These are phyloP conservation scores for Scelioninae gen. 1 DNA, from an alignment of 2,888 invertebrate species.

Conservation along the genomic window DNA sequence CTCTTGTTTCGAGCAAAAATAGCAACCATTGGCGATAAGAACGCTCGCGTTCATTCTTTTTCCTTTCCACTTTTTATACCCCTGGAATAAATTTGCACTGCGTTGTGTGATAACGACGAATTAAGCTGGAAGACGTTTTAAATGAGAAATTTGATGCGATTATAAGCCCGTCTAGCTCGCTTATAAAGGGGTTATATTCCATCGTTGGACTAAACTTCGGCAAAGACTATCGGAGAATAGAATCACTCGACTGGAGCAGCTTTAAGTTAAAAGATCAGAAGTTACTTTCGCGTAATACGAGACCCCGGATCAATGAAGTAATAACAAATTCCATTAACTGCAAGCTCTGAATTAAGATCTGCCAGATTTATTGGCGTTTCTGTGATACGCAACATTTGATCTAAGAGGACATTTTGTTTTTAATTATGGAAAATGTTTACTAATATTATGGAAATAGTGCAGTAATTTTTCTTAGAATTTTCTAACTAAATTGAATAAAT, in stretches of 20 bases:
- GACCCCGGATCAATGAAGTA: constrained; percentile 56
- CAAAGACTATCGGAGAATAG: constrained; percentile 43
- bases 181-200: constrained; percentile 23
- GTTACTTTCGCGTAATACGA: constrained; percentile 56
- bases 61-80: too few species aligned
- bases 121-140: constrained; percentile 35
- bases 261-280: constrained; percentile 52
- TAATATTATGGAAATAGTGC: too few species aligned
- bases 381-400: not conserved
- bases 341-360: constrained; percentile 38
- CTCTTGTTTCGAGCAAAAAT: constrained; percentile 53
- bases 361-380: constrained; percentile 22
- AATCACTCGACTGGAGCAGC: constrained; percentile 41
- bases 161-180: constrained; percentile 26
- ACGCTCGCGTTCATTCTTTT: not conserved
- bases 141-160: constrained; percentile 55
- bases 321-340: constrained; percentile 61
- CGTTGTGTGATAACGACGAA: constrained; percentile 45
- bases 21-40: constrained; percentile 41
- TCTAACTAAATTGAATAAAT: too few species aligned
- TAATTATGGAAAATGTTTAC: not conserved
- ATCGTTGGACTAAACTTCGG: constrained; percentile 37
- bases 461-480: too few species aligned
- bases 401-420: not conserved
- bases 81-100: constrained; percentile 33